These are phyloP conservation scores for Cyclina sinensis DNA, from an alignment of 1,140 invertebrate species.

Conservation along the genomic window DNA sequence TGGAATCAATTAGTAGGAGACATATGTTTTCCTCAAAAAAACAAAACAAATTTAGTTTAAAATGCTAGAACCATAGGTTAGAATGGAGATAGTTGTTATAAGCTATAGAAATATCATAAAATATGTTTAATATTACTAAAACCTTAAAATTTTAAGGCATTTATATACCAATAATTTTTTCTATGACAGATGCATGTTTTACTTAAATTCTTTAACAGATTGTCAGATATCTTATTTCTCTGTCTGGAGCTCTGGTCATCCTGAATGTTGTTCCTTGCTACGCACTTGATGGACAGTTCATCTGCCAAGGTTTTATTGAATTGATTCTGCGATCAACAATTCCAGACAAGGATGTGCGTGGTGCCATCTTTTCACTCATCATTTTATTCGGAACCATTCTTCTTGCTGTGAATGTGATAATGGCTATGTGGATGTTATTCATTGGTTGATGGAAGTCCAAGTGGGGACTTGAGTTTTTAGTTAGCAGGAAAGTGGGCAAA, in stretches of 20 bases:
- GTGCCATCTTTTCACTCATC: slow-evolving; percentile 80
- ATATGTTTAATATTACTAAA: too few relatives aligned
- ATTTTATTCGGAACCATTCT: slow-evolving; percentile 84
- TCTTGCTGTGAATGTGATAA: slow-evolving; percentile 82
- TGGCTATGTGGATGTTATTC: slow-evolving; percentile 86
- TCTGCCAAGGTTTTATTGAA: slow-evolving; percentile 89
- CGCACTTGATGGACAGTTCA: slow-evolving; percentile 96
- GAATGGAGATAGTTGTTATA: too few relatives aligned
- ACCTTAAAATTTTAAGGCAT: too few relatives aligned
- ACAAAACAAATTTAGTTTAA: too few relatives aligned
- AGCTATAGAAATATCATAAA: too few relatives aligned
- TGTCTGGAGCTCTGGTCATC: slow-evolving; percentile 96
- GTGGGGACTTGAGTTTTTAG: not conserved
- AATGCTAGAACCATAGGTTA: too few relatives aligned
- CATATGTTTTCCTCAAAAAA: too few relatives aligned
- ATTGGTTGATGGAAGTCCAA: slow-evolving; percentile 55
- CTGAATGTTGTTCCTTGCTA: slow-evolving; percentile 98
- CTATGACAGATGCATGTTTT: too few relatives aligned
- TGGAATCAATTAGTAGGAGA: too few relatives aligned
- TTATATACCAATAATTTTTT: too few relatives aligned
- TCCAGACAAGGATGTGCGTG: slow-evolving; percentile 80
- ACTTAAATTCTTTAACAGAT: slow-evolving; percentile 74
- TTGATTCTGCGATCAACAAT: slow-evolving; percentile 83
- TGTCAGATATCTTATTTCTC: slow-evolving; percentile 91
- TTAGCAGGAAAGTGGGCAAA: not conserved